Percentiles rank a stretch among this genome's conserved stretches.
Evolutionary conservation across 2,113 vertebrate genomes (phyloP).

Genomic region (Bubo bubo): DNA sequence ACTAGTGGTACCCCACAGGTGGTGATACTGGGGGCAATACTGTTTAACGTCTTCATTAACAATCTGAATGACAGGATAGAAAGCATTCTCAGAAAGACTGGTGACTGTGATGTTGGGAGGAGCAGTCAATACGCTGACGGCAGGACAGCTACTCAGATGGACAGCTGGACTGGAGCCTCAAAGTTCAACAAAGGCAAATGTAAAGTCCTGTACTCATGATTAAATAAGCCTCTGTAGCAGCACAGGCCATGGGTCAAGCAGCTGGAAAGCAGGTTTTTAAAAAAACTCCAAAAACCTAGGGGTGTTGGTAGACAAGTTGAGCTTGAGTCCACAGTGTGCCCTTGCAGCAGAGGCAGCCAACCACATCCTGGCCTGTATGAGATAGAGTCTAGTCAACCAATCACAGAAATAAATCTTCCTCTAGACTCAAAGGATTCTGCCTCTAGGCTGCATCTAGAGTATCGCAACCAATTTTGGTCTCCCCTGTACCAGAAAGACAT

Average conservation of each 20-base stretch:
- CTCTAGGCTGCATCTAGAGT: not conserved
- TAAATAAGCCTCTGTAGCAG: not conserved
- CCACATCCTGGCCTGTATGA: not conserved
- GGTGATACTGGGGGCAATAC: not conserved
- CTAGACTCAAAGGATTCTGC: not conserved
- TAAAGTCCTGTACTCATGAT: not conserved
- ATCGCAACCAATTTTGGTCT: not conserved
- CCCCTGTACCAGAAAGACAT: not conserved
- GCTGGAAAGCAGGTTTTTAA: not conserved
- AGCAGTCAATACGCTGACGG: not conserved
- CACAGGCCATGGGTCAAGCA: not conserved
- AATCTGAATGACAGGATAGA: not conserved
- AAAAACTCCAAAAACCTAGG: not conserved
- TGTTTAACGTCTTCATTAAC: not conserved
- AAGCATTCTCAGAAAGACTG: not conserved
- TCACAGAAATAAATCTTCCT: not conserved
- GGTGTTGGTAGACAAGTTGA: not conserved
- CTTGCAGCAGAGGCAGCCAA: not conserved
- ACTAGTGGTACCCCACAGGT: not conserved
- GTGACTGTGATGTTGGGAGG: not conserved
- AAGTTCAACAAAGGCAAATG: not conserved
- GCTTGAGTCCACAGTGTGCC: not conserved
- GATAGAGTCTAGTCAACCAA: not conserved
- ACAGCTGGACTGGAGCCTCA: not conserved
- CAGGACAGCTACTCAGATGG: not conserved